Base-by-base conservation (phyloP, 2,888 invertebrate species). In the Melipona bicolor region DNA sequence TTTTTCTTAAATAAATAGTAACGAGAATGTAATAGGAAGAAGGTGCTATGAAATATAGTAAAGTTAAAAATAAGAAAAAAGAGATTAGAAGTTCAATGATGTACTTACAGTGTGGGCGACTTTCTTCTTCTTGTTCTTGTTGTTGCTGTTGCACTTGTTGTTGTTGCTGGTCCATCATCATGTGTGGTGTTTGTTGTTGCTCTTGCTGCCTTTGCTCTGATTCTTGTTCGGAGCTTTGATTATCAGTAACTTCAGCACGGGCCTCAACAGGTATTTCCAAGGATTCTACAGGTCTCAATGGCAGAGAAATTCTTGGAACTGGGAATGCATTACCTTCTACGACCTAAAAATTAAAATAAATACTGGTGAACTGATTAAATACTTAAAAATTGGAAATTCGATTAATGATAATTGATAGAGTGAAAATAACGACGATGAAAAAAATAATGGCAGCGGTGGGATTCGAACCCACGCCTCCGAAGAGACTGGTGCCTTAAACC, bases 41-140 rank as follows among this genome's bases (percentile, higher is more conserved):
- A 56, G 13, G n/a, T n/a, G 32, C 13, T 15, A 13, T 13, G 3
- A 36, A 15, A 17, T 21, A n/a, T 19, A 19, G 13, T 19, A 50
- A 21, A 61, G 36, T 49, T 15, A 62, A n/a, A n/a, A 49, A 65
- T 56, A 32, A 11, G 21, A 52, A 13, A 9, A 19, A 52, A 52
- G 1, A 32, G 17, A 62, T 67, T 21, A 86, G 36, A 24, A 73
- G 56, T 54, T 24, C 21, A 27, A 21, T 59, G 43, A 24, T 64
- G 67, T 79, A 96, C 97, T 96, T 94, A 97, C 97, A 97, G 92
- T 97, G 97, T 85, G 97, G 97, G 94, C 97, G 96, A 87, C 95
- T 94, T 87, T 96, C 96, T 89, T 96, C 95, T 74, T 95, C 95
- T 91, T 95, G 95, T 50, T 96, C 95, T 91, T 96, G 95, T 77